Percentiles rank a stretch among this genome's conserved stretches.
phyloP scores from a whole-genome alignment of 1,140 invertebrate species.

The Hypsibius dujardini region DNA sequence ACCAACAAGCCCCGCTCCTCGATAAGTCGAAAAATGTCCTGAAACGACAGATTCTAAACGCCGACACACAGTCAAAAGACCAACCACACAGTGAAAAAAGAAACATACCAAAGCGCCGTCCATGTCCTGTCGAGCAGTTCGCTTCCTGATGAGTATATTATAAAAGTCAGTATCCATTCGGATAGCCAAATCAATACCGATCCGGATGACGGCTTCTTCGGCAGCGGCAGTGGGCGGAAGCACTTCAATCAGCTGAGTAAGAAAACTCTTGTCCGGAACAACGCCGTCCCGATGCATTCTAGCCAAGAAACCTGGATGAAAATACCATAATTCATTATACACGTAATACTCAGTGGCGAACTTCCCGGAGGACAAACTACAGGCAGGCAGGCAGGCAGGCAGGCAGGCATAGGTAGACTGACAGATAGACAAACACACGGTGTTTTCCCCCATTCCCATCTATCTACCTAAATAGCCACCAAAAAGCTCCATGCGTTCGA shows the following conservation, averaged over 20 bases:
- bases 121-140: slow-evolving; percentile 46
- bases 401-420: background rate
- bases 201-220: slow-evolving; percentile 46
- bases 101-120: slow-evolving; percentile 45
- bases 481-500: too few species aligned
- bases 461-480: too few species aligned
- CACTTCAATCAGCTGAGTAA: slow-evolving; percentile 52
- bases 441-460: too few species aligned
- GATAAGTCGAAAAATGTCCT: slow-evolving; percentile 47
- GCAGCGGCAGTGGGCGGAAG: slow-evolving; percentile 44
- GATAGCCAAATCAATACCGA: slow-evolving; percentile 42
- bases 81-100: slow-evolving; percentile 21
- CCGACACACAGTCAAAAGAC: slow-evolving; percentile 11
- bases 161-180: slow-evolving; percentile 58
- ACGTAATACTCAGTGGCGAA: background rate
- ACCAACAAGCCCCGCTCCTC: slow-evolving; percentile 41
- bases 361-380: background rate
- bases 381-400: background rate
- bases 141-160: slow-evolving; percentile 64
- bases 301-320: slow-evolving; percentile 42
- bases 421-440: background rate
- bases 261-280: slow-evolving; percentile 54
- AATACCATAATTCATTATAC: background rate
- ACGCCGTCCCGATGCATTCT: slow-evolving; percentile 49
- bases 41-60: slow-evolving; percentile 22